Evolutionary conservation across 2,888 invertebrate genomes (phyloP), one percentile per base, ranked within the genome.

Genomic region (Nemurella pictetii): DNA sequence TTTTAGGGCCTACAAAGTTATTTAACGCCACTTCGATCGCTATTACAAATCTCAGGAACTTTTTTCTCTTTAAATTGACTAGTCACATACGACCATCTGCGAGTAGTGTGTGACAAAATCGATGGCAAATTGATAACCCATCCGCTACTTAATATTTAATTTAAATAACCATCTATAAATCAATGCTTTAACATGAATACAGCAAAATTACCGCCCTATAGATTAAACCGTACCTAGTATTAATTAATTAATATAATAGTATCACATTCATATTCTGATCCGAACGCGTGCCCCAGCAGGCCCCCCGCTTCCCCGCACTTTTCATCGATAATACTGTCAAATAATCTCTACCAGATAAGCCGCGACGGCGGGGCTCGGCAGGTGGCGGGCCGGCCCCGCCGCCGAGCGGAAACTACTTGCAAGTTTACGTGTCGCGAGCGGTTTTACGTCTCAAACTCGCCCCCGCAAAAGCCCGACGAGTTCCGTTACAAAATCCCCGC

Each of bases 41-140:
- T 86, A 86, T 85, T 85, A 87, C 85, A 87, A 87, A 87, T 87
- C 87, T 86, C 87, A 87, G 87, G 87, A 87, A 87, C 87, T 87
- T 86, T 87, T 80, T 86, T 84, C 32, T 77, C 29, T 84, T 86
- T 86, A 87, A 87, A 86, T 87, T 87, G 87, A 87, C 87, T 87
- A 87, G 86, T 86, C 87, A 86, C 86, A 85, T 84, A 86, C 86
- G 86, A 80, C 84, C 35, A 36, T 32, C 28, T 27, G 20, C 55
- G 26, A 85, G 83, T 75, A 78, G 85, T 85, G 30, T 85, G 85
- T 83, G 85, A 86, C 85, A 86, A 86, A 85, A 84, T 83, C 72
- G 85, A 85, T 85, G 86, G 85, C 86, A 85, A 85, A 83, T 80
- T 83, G 84, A 77, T 85, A 85, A 74, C 84, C 83, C 84, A 84